These are phyloP conservation scores for Zosterops japonicus DNA, from an alignment of 2,113 vertebrate genomes.

Conservation along the genomic window DNA sequence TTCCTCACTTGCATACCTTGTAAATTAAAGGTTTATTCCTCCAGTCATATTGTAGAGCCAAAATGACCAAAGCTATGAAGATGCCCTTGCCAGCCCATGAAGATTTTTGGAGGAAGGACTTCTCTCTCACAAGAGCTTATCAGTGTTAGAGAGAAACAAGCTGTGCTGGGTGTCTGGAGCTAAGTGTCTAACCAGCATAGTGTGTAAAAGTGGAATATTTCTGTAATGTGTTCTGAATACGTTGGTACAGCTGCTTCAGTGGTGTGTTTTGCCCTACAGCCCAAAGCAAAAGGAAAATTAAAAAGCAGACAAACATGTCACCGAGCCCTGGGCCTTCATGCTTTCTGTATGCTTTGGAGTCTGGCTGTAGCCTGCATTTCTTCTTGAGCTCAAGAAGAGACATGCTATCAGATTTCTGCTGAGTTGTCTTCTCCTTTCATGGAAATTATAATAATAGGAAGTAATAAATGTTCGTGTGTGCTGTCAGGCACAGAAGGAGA, in stretches of 20 bases:
- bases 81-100: neutral
- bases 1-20: neutral
- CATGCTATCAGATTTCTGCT: neutral
- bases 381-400: neutral
- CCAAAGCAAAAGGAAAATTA: neutral
- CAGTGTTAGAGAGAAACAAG: accelerated
- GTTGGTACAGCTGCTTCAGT: neutral
- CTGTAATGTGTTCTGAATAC: neutral
- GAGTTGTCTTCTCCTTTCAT: neutral
- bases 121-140: neutral
- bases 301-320: neutral
- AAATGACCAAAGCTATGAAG: neutral
- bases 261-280: neutral
- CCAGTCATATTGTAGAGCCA: neutral
- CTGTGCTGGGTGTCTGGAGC: neutral
- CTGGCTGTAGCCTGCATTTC: neutral
- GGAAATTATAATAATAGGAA: neutral
- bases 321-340: neutral
- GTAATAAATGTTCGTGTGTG: neutral
- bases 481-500: neutral
- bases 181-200: neutral
- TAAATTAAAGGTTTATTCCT: neutral
- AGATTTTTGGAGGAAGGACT: neutral
- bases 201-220: accelerated
- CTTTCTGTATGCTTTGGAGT: neutral